Percentiles rank a stretch among this genome's conserved stretches.
Conservation (phyloP, 92 coral and sea anemone species). For the Galaxea fascicularis region DNA sequence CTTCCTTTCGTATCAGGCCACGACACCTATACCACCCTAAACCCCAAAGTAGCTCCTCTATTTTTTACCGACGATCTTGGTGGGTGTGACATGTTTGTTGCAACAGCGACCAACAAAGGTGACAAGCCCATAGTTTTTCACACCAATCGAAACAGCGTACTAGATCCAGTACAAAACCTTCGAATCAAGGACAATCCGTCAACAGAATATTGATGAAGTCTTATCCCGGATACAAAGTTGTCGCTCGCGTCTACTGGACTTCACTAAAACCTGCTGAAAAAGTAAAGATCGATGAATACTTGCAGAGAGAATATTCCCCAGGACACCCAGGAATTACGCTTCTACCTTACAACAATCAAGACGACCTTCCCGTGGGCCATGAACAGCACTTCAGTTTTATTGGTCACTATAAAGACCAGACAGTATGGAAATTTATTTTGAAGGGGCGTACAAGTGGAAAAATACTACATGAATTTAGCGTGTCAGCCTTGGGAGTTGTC, state of each 20-base stretch:
- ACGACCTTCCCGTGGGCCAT: neutral
- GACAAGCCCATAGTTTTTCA: neutral
- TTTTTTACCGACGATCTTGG: neutral
- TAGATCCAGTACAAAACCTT: neutral
- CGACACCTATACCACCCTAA: neutral
- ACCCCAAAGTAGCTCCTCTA: neutral
- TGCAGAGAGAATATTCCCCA: neutral
- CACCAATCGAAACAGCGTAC: neutral
- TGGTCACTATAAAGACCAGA: neutral
- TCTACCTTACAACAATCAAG: neutral
- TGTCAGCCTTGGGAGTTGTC: slow-evolving; percentile 1
- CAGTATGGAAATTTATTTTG: neutral
- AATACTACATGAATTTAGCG: neutral
- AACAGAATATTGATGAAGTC: neutral
- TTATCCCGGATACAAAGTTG: neutral
- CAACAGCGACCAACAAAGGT: neutral
- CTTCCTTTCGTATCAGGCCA: neutral
- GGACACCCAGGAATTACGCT: neutral
- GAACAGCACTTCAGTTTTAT: neutral
- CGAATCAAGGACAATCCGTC: neutral
- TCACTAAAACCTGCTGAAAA: neutral
- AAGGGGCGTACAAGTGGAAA: neutral
- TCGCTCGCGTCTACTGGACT: neutral
- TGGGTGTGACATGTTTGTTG: slow-evolving; percentile 8
- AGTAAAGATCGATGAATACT: neutral